These are phyloP conservation scores for Herpailurus yagouaroundi DNA, from an alignment of 2,113 vertebrate genomes.

Conservation along the genomic window DNA sequence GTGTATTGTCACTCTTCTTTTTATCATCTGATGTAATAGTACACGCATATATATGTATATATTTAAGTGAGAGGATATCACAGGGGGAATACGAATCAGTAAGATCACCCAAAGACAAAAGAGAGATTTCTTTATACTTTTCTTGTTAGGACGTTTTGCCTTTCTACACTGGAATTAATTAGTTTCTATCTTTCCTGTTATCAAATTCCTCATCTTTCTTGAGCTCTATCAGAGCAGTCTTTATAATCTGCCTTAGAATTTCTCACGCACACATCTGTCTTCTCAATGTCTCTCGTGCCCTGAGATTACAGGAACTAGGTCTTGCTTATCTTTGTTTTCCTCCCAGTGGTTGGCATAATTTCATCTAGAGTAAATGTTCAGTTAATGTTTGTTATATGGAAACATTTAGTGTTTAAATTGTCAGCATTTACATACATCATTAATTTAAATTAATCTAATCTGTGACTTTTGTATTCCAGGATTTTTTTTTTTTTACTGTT, in stretches of 20 bases:
- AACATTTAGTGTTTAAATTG: background rate
- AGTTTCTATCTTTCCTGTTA: background rate
- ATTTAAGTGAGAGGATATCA: background rate
- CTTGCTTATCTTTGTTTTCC: background rate
- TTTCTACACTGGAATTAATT: background rate
- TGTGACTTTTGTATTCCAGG: background rate
- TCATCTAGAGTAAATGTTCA: background rate
- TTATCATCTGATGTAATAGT: background rate
- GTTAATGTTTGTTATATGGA: background rate
- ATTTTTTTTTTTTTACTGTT: background rate
- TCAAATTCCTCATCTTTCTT: background rate
- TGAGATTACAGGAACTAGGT: background rate
- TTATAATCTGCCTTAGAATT: background rate
- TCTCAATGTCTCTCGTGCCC: background rate
- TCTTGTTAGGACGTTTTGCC: background rate
- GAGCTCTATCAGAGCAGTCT: background rate
- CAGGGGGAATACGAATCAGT: background rate
- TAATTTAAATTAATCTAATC: conserved; percentile 24
- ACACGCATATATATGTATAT: background rate
- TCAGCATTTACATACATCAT: background rate
- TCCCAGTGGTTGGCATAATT: background rate
- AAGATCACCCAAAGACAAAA: background rate
- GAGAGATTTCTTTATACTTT: background rate
- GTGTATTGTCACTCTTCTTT: background rate
- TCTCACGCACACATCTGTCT: background rate